These are phyloP conservation scores for Lagopus leucura DNA, from an alignment of 2,113 vertebrate species.

Conservation along the genomic window DNA sequence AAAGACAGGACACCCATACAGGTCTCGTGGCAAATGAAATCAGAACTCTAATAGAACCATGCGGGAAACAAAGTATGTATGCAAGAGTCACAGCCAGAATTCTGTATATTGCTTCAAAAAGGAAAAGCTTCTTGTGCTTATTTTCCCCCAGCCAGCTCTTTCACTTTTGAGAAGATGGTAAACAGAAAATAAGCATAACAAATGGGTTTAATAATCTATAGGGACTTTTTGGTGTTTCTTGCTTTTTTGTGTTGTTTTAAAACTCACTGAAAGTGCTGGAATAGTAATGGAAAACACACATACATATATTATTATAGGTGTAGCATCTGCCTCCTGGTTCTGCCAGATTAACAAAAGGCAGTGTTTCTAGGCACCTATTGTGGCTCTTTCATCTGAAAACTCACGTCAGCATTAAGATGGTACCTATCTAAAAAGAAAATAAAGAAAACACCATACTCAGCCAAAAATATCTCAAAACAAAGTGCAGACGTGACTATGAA, in stretches of 20 bases:
- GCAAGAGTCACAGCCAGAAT: not conserved
- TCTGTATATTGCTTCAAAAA: not conserved
- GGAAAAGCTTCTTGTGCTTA: not conserved
- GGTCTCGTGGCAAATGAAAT: rapidly evolving
- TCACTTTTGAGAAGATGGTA: not conserved
- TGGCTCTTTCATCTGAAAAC: not conserved
- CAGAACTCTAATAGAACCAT: not conserved
- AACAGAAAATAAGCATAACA: not conserved
- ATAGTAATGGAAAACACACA: not conserved
- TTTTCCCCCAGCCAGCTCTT: not conserved
- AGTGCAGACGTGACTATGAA: not conserved
- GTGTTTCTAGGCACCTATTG: not conserved
- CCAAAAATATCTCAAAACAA: not conserved
- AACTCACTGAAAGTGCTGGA: not conserved
- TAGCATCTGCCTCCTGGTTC: not conserved
- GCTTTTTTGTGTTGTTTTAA: not conserved
- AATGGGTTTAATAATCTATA: not conserved
- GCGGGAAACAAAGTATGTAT: not conserved
- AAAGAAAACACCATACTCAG: not conserved
- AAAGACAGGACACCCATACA: not conserved
- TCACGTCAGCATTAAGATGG: not conserved
- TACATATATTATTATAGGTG: not conserved
- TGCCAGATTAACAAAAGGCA: not conserved
- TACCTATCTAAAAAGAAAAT: not conserved
- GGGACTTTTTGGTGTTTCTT: not conserved